Conservation (phyloP, 2,797 vertebrate genomes). For the Glossophaga mutica region DNA sequence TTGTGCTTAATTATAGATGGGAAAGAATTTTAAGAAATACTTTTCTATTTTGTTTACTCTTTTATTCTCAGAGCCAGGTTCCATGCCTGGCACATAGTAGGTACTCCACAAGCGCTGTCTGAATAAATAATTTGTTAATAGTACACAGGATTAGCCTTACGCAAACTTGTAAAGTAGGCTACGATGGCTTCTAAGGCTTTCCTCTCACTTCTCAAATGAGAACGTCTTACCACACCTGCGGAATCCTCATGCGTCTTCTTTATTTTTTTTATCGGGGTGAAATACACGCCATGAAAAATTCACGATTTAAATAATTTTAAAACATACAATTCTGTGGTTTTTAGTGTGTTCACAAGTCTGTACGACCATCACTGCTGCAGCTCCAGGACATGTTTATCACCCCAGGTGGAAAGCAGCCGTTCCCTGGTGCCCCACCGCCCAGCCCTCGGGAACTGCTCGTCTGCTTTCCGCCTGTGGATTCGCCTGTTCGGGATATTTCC, state of each 20-base stretch:
- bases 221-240: neutral
- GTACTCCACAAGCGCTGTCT: neutral
- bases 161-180: neutral
- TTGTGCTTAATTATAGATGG: neutral
- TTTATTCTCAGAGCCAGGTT: neutral
- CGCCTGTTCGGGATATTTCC: neutral
- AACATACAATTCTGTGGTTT: neutral
- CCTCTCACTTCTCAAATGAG: neutral
- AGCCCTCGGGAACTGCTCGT: neutral
- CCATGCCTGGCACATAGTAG: neutral
- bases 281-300: neutral
- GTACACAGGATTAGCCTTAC: neutral
- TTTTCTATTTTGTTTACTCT: neutral
- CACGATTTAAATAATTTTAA: neutral
- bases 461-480: neutral
- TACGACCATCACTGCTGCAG: neutral
- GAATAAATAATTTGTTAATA: neutral
- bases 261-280: neutral
- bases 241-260: neutral
- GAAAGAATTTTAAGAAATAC: neutral
- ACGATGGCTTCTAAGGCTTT: neutral
- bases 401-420: neutral
- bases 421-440: accelerated
- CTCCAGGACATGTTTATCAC: neutral
- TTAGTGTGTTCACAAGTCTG: neutral